Percentiles rank a stretch among this genome's conserved stretches.
Evolutionary conservation across 2,797 vertebrate species (phyloP).

Genomic region (Malurus splendens): DNA sequence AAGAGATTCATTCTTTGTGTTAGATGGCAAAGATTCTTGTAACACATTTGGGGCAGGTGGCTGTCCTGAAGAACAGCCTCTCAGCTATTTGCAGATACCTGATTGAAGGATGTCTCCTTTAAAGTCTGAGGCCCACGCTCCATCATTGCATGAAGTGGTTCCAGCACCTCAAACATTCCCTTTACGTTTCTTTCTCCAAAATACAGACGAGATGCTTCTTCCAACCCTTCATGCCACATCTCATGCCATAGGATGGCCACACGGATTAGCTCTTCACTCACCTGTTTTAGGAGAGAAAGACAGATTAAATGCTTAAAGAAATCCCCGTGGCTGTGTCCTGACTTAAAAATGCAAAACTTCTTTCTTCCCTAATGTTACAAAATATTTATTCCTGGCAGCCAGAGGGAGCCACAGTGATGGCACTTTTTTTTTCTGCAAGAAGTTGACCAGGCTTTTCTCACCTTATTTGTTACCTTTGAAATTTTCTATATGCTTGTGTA

Average conservation of each 20-base stretch:
- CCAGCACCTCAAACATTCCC: slow-evolving; percentile 97
- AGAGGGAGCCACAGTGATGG: not conserved
- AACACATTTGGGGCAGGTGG: not conserved
- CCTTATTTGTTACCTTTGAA: not conserved
- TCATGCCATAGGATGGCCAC: slow-evolving; percentile 98
- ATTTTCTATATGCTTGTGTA: not conserved
- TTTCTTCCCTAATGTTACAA: not conserved
- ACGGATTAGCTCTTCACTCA: slow-evolving; percentile 96
- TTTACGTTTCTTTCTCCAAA: slow-evolving; percentile 97
- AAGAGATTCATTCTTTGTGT: not conserved
- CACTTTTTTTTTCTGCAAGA: not conserved
- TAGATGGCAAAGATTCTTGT: not conserved
- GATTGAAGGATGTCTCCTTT: slow-evolving; percentile 98
- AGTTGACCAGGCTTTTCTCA: not conserved
- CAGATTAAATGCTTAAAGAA: not conserved
- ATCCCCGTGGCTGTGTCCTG: not conserved
- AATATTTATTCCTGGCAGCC: not conserved
- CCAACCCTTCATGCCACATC: slow-evolving; percentile 98
- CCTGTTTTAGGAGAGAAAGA: slow-evolving; percentile 66
- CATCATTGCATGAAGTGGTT: slow-evolving; percentile 98
- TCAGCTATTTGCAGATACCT: slow-evolving; percentile 70
- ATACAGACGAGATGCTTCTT: slow-evolving; percentile 95
- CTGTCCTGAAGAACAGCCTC: not conserved
- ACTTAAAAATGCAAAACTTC: not conserved
- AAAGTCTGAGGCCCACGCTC: slow-evolving; percentile 96